Percentiles rank a stretch among this genome's conserved stretches.
phyloP scores from a whole-genome alignment of 2,797 vertebrate genomes.

The Brachyrhaphis roseni region DNA sequence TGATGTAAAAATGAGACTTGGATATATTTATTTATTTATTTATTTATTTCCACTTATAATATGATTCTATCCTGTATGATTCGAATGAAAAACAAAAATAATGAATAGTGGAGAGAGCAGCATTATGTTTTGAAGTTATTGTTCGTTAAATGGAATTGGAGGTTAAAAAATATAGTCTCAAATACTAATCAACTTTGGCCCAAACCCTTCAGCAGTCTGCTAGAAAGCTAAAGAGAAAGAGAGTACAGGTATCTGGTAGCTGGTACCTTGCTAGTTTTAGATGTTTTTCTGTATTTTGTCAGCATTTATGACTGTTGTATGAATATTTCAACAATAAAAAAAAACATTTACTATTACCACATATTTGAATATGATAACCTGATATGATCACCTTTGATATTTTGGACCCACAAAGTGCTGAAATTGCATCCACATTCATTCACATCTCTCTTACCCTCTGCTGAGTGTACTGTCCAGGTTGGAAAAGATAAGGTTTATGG shows the following conservation, averaged over 20 bases:
- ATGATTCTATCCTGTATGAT: not conserved
- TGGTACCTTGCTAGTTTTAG: not conserved
- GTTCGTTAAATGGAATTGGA: too few species aligned
- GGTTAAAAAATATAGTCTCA: too few species aligned
- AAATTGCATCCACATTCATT: conserved; percentile 29
- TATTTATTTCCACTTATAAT: not conserved
- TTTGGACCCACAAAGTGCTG: conserved; percentile 18
- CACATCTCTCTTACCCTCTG: conserved; percentile 22
- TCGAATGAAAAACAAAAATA: not conserved
- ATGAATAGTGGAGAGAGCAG: not conserved
- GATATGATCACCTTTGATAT: conserved; percentile 32
- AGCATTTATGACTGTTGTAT: not conserved
- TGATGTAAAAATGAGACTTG: not conserved
- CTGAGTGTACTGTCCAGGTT: conserved; percentile 50
- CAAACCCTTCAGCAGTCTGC: too few species aligned
- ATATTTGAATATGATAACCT: conserved; percentile 35
- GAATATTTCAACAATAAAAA: not conserved
- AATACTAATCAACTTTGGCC: too few species aligned
- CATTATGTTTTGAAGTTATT: too few species aligned
- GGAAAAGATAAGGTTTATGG: conserved; percentile 65
- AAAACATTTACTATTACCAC: conserved; percentile 8
- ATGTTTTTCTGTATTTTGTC: not conserved
- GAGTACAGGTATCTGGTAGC: not conserved
- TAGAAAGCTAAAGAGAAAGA: too few species aligned
- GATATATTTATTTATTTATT: too few species aligned